phyloP scores from a whole-genome alignment of 1,140 invertebrate genomes.

The Trissolcus basalis region DNA sequence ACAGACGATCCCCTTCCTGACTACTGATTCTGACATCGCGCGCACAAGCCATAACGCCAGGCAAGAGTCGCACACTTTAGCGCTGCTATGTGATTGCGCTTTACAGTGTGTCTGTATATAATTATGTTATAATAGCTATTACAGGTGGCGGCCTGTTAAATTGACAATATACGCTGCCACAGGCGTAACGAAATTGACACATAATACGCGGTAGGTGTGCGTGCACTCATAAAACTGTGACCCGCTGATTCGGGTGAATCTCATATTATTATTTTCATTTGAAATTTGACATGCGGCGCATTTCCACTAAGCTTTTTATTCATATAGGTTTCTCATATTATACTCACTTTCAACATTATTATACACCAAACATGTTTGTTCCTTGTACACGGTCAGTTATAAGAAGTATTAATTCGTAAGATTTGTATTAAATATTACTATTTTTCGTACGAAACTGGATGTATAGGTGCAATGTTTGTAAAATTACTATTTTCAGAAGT shows the following conservation, averaged over 20 bases:
- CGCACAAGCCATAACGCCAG: constrained; percentile 39
- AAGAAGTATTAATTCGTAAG: too few species aligned
- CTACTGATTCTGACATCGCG: constrained; percentile 62
- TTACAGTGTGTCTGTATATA: constrained; percentile 48
- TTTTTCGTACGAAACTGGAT: too few species aligned
- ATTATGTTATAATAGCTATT: constrained; percentile 72
- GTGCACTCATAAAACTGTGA: constrained; percentile 33
- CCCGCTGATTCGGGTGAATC: constrained; percentile 12
- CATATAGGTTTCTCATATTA: too few species aligned
- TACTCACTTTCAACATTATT: too few species aligned
- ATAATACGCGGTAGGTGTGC: constrained; percentile 41
- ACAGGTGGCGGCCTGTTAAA: constrained; percentile 70
- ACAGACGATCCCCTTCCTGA: constrained; percentile 53
- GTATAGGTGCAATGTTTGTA: too few species aligned
- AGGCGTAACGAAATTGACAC: constrained; percentile 57
- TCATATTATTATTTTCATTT: constrained; percentile 10
- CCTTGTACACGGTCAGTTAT: too few species aligned
- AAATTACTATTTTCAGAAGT: too few species aligned
- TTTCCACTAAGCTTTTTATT: constrained; percentile 14
- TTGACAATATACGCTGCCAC: constrained; percentile 65
- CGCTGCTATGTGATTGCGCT: constrained; percentile 38
- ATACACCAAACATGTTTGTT: too few species aligned
- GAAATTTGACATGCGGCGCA: constrained; percentile 13
- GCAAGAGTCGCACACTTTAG: constrained; percentile 25
- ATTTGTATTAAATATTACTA: too few species aligned